These are phyloP conservation scores for Orthosia gothica DNA, from an alignment of 2,888 invertebrate genomes.

Conservation along the genomic window DNA sequence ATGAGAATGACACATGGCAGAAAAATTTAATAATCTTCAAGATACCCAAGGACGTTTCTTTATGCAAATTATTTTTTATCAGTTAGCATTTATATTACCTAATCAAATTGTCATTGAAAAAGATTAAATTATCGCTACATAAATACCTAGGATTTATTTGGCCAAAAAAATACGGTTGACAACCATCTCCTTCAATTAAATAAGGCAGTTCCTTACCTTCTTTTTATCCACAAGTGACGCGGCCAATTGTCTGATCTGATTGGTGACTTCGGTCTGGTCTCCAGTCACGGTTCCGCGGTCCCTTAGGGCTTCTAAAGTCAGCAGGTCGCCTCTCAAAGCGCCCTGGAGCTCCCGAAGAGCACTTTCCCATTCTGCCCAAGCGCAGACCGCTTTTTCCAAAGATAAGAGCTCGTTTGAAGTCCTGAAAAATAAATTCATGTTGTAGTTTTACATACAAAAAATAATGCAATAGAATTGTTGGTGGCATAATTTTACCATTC, in stretches of 20 bases:
- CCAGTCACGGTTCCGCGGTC: slow-evolving; percentile 92
- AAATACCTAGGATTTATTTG: neutral
- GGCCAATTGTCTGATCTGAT: slow-evolving; percentile 91
- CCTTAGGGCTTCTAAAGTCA: slow-evolving; percentile 85
- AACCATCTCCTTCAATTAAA: too few species aligned
- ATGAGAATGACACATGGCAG: neutral
- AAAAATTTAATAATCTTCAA: neutral
- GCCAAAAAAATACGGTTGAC: too few species aligned
- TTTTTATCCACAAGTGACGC: slow-evolving; percentile 91
- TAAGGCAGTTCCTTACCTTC: slow-evolving; percentile 76
- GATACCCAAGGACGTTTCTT: neutral
- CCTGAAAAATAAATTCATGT: slow-evolving; percentile 85
- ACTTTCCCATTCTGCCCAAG: slow-evolving; percentile 95
- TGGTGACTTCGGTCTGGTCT: slow-evolving; percentile 91
- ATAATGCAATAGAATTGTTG: neutral
- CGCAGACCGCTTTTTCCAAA: slow-evolving; percentile 93
- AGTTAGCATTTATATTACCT: neutral
- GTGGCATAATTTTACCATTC: neutral
- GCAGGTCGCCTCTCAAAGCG: slow-evolving; percentile 94
- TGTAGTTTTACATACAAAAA: slow-evolving; percentile 15
- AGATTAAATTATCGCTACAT: neutral
- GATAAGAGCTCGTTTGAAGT: slow-evolving; percentile 94
- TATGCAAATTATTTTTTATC: slow-evolving; percentile 7
- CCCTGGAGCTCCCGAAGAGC: slow-evolving; percentile 95
- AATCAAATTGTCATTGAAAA: neutral